These are phyloP conservation scores for Tipula unca DNA, from an alignment of 2,888 invertebrate genomes.

Conservation along the genomic window DNA sequence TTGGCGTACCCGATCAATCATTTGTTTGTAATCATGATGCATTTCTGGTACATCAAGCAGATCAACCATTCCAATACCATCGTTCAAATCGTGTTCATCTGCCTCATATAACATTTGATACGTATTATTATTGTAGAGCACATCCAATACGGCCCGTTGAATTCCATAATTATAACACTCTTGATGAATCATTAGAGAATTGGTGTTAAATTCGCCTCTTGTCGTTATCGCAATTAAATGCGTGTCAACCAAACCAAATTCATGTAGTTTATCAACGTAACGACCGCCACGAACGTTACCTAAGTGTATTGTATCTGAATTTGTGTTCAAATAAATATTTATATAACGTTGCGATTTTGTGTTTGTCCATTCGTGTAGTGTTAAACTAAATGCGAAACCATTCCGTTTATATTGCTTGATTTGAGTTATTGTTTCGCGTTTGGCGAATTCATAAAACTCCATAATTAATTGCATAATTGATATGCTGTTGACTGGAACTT, in stretches of 20 bases:
- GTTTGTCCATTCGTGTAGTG: slow-evolving; percentile 18
- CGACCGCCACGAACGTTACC: neutral
- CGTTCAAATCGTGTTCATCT: neutral
- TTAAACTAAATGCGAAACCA: slow-evolving; percentile 2
- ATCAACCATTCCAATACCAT: neutral
- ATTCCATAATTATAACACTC: slow-evolving; percentile 15
- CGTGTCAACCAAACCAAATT: neutral
- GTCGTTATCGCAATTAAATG: slow-evolving; percentile 17
- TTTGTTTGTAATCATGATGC: neutral
- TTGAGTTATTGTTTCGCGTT: slow-evolving; percentile 1
- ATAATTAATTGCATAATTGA: neutral
- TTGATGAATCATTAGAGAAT: neutral
- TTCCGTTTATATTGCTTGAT: neutral
- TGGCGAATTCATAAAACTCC: slow-evolving; percentile 17
- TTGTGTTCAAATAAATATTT: slow-evolving; percentile 15
- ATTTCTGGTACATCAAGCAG: neutral
- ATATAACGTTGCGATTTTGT: neutral
- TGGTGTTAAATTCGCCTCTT: neutral
- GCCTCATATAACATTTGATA: neutral
- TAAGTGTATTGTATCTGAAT: neutral
- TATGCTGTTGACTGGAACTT: neutral
- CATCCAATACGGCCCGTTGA: slow-evolving; percentile 1
- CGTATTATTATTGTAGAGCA: neutral
- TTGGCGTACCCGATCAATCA: neutral
- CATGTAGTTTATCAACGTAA: neutral